phyloP scores from a whole-genome alignment of 1,140 invertebrate genomes.

The Bombus difficillimus region DNA sequence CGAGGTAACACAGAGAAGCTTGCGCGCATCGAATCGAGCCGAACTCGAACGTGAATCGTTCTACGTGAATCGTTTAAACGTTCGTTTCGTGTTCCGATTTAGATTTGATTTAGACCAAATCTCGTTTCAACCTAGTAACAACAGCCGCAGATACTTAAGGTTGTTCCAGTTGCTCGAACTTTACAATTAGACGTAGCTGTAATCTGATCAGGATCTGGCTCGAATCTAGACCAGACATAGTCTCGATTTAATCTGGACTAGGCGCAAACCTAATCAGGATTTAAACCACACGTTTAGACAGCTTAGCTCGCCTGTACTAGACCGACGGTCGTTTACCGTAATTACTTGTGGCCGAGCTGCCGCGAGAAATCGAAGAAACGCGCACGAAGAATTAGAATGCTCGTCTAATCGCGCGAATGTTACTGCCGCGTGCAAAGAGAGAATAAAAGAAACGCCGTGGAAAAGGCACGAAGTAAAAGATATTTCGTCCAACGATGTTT shows the following conservation, averaged over 20 bases:
- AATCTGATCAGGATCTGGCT: background rate
- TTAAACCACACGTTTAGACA: background rate
- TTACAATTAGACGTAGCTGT: background rate
- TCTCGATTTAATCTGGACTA: background rate
- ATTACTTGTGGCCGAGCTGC: background rate
- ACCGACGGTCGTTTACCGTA: background rate
- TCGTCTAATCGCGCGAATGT: too few species aligned
- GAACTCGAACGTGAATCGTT: background rate
- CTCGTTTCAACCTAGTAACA: background rate
- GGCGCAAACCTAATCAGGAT: constrained; percentile 7
- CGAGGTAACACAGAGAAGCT: too few species aligned
- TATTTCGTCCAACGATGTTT: too few species aligned
- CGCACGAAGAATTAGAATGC: too few species aligned
- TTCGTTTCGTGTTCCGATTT: background rate
- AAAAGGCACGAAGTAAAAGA: too few species aligned
- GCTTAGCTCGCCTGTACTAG: background rate
- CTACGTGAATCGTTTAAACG: background rate
- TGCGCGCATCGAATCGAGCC: background rate
- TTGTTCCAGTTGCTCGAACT: background rate
- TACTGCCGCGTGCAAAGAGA: background rate
- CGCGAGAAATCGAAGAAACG: background rate
- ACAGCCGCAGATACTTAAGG: background rate
- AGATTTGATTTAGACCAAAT: background rate
- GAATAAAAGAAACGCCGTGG: background rate
- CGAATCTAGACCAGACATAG: background rate